Percentiles rank a stretch among this genome's conserved stretches.
These are phyloP conservation scores for Caranx melampygus DNA, from an alignment of 2,113 vertebrate genomes.

Conservation along the genomic window DNA sequence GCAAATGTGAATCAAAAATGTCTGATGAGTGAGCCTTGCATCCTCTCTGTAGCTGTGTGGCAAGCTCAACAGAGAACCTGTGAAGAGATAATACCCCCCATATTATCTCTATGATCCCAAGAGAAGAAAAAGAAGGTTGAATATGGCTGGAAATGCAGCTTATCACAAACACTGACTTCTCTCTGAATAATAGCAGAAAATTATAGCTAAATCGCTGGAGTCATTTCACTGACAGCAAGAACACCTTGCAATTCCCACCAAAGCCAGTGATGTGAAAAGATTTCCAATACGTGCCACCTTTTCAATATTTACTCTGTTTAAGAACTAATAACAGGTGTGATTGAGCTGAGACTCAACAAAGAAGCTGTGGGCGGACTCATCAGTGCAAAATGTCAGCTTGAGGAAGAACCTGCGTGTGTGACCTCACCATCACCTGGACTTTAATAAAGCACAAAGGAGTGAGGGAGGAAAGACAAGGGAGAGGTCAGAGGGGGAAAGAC, in stretches of 20 bases:
- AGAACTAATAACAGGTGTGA: not conserved
- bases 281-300: not conserved
- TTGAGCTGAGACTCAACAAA: conserved; percentile 19
- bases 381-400: conserved; percentile 30
- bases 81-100: not conserved
- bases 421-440: conserved; percentile 29
- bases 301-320: conserved; percentile 13
- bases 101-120: not conserved
- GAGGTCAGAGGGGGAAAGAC: conserved; percentile 66
- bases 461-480: conserved; percentile 31
- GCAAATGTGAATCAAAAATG: too few relatives aligned
- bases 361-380: conserved; percentile 24
- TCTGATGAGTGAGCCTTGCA: not conserved
- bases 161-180: not conserved
- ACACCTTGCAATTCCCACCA: not conserved
- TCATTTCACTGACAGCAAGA: conserved; percentile 8
- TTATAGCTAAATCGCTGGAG: not conserved
- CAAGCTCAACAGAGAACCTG: not conserved
- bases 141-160: not conserved
- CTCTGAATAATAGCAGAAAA: conserved; percentile 1
- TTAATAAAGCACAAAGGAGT: conserved; percentile 48
- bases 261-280: not conserved
- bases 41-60: not conserved
- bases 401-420: conserved; percentile 3
- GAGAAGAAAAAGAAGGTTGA: not conserved